Conservation (phyloP, 2,888 invertebrate species). For the Troides oblongomaculatus region DNA sequence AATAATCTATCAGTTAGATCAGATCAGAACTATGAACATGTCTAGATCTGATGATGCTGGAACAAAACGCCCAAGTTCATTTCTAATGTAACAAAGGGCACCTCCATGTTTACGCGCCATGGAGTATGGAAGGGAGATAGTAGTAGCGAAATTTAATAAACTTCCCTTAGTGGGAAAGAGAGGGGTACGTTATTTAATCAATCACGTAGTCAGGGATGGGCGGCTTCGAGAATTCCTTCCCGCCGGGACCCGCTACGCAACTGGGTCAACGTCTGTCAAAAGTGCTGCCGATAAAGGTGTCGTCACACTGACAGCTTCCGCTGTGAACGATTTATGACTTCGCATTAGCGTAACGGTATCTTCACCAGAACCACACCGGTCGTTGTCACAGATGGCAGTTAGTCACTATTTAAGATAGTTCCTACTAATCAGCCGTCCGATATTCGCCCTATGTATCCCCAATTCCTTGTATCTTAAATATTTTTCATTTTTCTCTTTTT, state of each 20-base stretch:
- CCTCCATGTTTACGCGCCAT: not conserved
- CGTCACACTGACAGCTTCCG: slow-evolving; percentile 5
- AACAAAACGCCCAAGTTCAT: not conserved
- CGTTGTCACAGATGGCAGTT: too few species aligned
- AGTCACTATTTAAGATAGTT: too few species aligned
- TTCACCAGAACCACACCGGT: too few species aligned
- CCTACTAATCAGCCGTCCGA: too few species aligned
- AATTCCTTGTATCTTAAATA: not conserved
- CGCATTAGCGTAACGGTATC: too few species aligned
- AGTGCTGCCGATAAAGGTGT: slow-evolving; percentile 6
- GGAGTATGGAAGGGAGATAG: not conserved
- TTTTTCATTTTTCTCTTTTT: too few species aligned
- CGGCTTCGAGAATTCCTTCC: slow-evolving; percentile 13
- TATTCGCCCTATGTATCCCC: not conserved
- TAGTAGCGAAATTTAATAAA: slow-evolving; percentile 2
- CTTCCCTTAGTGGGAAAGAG: slow-evolving; percentile 4
- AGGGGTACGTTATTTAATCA: slow-evolving; percentile 16
- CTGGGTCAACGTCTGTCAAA: slow-evolving; percentile 25
- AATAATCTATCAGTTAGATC: too few species aligned
- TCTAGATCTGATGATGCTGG: too few species aligned
- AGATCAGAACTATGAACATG: too few species aligned
- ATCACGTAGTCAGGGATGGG: slow-evolving; percentile 20
- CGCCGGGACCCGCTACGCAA: slow-evolving; percentile 8
- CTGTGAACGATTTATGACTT: too few species aligned
- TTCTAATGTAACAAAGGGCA: not conserved